phyloP scores from a whole-genome alignment of 2,888 invertebrate species.

The Ophion obscuratus region DNA sequence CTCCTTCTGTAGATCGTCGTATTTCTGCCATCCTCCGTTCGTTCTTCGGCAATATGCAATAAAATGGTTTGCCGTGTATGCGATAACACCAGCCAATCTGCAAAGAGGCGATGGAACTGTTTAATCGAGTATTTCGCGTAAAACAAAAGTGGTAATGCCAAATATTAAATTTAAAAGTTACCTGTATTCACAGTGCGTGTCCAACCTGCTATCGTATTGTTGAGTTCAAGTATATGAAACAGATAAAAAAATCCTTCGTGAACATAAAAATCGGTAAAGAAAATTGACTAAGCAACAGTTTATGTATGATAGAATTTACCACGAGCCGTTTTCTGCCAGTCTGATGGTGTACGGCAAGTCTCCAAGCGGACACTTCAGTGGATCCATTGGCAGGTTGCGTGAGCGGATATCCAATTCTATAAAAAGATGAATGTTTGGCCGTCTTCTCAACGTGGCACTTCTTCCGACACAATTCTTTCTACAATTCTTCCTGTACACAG shows the following conservation, averaged over 20 bases:
- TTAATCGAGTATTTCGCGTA: too few relatives aligned
- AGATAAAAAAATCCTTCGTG: too few relatives aligned
- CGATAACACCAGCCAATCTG: constrained; percentile 17
- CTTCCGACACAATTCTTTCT: not conserved
- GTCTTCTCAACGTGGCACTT: not conserved
- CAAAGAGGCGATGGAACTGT: not conserved
- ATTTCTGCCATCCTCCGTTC: constrained; percentile 13
- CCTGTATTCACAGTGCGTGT: too few relatives aligned
- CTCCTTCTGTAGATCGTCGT: not conserved
- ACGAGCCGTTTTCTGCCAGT: too few relatives aligned
- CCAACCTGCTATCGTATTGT: too few relatives aligned
- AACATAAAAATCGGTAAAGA: too few relatives aligned
- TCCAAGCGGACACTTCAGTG: not conserved
- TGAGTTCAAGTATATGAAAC: too few relatives aligned
- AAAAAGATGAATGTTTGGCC: constrained; percentile 6
- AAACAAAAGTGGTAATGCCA: too few relatives aligned
- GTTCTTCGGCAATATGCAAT: not conserved
- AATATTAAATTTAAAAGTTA: too few relatives aligned
- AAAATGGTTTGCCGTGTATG: not conserved
- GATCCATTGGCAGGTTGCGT: too few relatives aligned
- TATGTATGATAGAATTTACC: too few relatives aligned
- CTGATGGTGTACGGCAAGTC: not conserved
- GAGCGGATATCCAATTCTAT: not conserved
- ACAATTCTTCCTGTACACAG: not conserved
- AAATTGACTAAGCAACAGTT: too few relatives aligned